Percentiles rank a stretch among this genome's conserved stretches.
phyloP scores from a whole-genome alignment of 2,113 vertebrate species.

The Phoenicopterus ruber region DNA sequence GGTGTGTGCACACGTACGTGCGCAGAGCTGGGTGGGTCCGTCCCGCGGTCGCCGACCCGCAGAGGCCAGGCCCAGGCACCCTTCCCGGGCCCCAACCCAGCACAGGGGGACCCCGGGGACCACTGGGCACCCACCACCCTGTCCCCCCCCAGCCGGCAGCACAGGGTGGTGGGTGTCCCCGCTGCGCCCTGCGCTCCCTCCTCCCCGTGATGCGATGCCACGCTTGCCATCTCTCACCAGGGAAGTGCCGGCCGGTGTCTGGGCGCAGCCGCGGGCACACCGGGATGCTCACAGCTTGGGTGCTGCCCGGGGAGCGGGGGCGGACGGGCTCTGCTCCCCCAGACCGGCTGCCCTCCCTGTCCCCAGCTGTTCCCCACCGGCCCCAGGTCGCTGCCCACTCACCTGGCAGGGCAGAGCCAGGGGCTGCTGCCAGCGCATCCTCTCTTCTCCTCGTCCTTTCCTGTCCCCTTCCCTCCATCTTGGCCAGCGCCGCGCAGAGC shows the following conservation, averaged over 20 bases:
- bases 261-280: neutral
- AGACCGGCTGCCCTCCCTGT: rapidly evolving
- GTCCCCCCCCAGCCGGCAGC: neutral
- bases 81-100: rapidly evolving
- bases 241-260: neutral
- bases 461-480: neutral
- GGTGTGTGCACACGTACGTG: rapidly evolving
- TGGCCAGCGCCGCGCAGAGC: neutral
- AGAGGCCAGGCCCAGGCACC: neutral
- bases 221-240: neutral
- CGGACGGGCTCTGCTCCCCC: neutral
- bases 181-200: neutral
- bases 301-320: neutral
- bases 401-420: neutral
- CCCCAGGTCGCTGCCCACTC: neutral
- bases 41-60: rapidly evolving
- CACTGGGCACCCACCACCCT: rapidly evolving
- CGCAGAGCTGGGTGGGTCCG: neutral
- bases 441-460: neutral
- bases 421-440: neutral
- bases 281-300: neutral
- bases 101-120: neutral
- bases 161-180: neutral
- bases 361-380: neutral
- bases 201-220: rapidly evolving